A percentile compares a stretch with the other conserved stretches of the same genome.
Conservation (phyloP, 2,797 vertebrate genomes). For the Galaxias olidus region DNA sequence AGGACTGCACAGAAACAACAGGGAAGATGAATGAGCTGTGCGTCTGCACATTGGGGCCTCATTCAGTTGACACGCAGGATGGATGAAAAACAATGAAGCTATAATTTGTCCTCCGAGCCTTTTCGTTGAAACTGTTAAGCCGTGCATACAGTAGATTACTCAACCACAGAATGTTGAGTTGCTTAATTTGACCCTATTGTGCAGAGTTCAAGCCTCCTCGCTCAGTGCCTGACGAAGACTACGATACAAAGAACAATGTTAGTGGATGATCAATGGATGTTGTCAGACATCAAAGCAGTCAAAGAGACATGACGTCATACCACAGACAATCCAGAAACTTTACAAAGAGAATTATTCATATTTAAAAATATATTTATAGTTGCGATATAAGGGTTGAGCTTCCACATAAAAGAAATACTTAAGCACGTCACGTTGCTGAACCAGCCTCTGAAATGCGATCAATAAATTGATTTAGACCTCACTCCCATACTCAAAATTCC, state of each 20-base stretch:
- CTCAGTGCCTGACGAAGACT: constrained; percentile 38
- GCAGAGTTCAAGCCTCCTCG: constrained; percentile 46
- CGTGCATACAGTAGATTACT: constrained; percentile 38
- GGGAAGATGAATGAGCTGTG: constrained; percentile 32
- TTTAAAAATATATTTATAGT: too few species aligned
- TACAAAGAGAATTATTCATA: too few species aligned
- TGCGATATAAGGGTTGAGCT: too few species aligned
- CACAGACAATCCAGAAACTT: too few species aligned
- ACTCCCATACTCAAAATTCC: too few species aligned
- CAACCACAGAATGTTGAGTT: constrained; percentile 39
- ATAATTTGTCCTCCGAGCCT: constrained; percentile 49
- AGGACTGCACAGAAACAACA: constrained; percentile 25
- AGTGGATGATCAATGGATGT: constrained; percentile 30
- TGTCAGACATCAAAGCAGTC: too few species aligned
- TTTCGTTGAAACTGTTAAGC: constrained; percentile 1
- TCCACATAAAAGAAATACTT: too few species aligned
- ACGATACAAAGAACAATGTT: constrained; percentile 37
- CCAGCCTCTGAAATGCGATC: too few species aligned
- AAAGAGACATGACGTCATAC: too few species aligned
- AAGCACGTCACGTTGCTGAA: too few species aligned
- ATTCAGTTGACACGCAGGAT: constrained; percentile 29
- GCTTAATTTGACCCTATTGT: constrained; percentile 53
- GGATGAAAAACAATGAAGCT: constrained; percentile 47
- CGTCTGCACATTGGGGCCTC: constrained; percentile 13
- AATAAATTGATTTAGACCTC: too few species aligned